These are phyloP conservation scores for Phyto melanocephala DNA, from an alignment of 2,888 invertebrate genomes.

Conservation along the genomic window DNA sequence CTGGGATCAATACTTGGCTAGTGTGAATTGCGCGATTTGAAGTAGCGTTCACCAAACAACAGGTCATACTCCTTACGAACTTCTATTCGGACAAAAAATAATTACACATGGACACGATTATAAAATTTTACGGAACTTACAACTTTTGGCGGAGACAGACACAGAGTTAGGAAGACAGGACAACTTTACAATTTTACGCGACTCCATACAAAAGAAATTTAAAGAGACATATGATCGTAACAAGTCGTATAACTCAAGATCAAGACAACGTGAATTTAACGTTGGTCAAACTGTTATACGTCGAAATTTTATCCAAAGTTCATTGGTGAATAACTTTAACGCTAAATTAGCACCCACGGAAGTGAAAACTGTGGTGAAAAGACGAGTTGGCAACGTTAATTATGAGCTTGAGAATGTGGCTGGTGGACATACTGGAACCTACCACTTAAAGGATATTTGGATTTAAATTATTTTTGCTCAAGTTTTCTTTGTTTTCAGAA, in stretches of 20 bases:
- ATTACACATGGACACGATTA: neutral
- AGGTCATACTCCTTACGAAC: neutral
- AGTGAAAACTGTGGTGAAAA: too few relatives aligned
- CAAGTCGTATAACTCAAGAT: neutral
- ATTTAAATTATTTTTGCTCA: too few relatives aligned
- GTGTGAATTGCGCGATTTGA: neutral
- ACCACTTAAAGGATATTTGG: too few relatives aligned
- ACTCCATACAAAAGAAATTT: neutral
- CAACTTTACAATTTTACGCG: neutral
- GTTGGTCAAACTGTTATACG: neutral
- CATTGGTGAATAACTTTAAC: neutral
- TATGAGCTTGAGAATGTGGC: too few relatives aligned
- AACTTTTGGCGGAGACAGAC: neutral
- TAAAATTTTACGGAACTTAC: neutral
- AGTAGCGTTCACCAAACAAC: neutral
- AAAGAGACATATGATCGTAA: neutral
- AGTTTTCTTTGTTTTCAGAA: too few relatives aligned
- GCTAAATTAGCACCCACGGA: neutral
- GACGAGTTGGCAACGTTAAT: too few relatives aligned
- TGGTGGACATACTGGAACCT: too few relatives aligned
- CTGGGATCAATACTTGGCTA: neutral
- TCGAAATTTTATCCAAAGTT: conserved; percentile 1
- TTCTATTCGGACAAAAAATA: neutral
- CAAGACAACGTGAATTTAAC: neutral
- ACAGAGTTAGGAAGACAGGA: neutral